phyloP scores from a whole-genome alignment of 2,797 vertebrate species.

The Eulemur albifrons region DNA sequence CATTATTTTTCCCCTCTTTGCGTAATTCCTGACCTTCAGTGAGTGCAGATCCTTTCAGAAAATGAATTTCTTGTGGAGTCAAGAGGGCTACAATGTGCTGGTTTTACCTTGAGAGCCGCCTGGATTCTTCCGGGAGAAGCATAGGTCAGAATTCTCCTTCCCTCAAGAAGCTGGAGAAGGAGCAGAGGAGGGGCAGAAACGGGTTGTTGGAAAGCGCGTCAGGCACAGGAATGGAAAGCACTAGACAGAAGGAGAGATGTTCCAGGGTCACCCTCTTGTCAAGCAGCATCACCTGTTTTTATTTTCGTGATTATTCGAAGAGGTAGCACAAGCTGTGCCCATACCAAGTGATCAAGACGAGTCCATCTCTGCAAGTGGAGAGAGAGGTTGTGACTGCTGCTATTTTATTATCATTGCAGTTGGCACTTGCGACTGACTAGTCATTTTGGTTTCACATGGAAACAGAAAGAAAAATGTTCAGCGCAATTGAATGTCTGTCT shows the following conservation, averaged over 20 bases:
- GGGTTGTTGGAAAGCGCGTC: fast-evolving
- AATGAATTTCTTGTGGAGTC: not conserved
- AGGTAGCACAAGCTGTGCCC: not conserved
- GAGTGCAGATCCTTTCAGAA: not conserved
- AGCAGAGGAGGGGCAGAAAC: not conserved
- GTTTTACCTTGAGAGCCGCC: not conserved
- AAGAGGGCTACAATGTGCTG: not conserved
- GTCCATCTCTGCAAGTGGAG: not conserved
- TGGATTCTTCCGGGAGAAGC: not conserved
- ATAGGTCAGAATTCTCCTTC: not conserved
- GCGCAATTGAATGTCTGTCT: not conserved
- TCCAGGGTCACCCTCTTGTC: not conserved
- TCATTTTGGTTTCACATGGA: not conserved
- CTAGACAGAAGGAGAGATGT: too few relatives aligned
- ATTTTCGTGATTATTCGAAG: not conserved
- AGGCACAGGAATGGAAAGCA: not conserved
- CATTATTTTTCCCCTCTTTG: not conserved
- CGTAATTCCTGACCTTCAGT: not conserved
- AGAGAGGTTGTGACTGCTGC: fast-evolving
- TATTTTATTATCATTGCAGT: fast-evolving
- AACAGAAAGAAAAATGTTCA: not conserved
- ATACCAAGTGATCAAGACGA: fast-evolving
- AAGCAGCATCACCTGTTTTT: not conserved
- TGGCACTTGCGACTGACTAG: not conserved
- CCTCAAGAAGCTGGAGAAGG: not conserved